Evolutionary conservation across 2,888 invertebrate species (phyloP).

Genomic region (Ptilodon capucinus): DNA sequence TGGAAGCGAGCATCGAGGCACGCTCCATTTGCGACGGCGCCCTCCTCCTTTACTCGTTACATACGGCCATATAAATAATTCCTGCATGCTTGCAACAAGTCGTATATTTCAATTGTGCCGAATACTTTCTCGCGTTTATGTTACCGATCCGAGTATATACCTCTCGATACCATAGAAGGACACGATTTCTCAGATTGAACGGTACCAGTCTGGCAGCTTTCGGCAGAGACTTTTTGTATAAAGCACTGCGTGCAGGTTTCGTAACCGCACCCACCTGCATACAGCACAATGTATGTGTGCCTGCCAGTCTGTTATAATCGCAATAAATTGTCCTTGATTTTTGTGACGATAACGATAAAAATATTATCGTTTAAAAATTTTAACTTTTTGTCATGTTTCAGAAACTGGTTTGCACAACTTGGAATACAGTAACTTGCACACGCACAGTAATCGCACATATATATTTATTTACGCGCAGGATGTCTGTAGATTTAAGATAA

Average conservation of each 20-base stretch:
- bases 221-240: conserved; percentile 69
- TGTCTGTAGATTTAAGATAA: conserved; percentile 20
- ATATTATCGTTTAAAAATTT: conserved; percentile 38
- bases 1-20: conserved; percentile 62
- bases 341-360: conserved; percentile 34
- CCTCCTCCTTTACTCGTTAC: conserved; percentile 48
- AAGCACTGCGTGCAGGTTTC: conserved; percentile 54
- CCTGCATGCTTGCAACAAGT: conserved; percentile 25
- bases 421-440: conserved; percentile 5
- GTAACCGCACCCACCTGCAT: conserved; percentile 41
- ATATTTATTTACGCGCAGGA: conserved; percentile 17
- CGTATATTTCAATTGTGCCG: conserved; percentile 43
- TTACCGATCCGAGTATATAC: conserved; percentile 45
- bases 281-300: conserved; percentile 10
- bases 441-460: no score
- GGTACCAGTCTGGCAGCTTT: conserved; percentile 70
- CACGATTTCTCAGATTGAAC: conserved; percentile 69
- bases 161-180: conserved; percentile 61
- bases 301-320: conserved; percentile 41
- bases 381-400: conserved; percentile 25
- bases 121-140: conserved; percentile 45
- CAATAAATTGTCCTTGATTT: conserved; percentile 45
- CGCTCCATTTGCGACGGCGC: conserved; percentile 64
- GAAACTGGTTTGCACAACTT: not conserved
- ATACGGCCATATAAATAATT: conserved; percentile 39